A percentile compares a stretch with the other conserved stretches of the same genome.
Conservation (phyloP, 1,140 invertebrate species). For the Drosophila carrolli region DNA sequence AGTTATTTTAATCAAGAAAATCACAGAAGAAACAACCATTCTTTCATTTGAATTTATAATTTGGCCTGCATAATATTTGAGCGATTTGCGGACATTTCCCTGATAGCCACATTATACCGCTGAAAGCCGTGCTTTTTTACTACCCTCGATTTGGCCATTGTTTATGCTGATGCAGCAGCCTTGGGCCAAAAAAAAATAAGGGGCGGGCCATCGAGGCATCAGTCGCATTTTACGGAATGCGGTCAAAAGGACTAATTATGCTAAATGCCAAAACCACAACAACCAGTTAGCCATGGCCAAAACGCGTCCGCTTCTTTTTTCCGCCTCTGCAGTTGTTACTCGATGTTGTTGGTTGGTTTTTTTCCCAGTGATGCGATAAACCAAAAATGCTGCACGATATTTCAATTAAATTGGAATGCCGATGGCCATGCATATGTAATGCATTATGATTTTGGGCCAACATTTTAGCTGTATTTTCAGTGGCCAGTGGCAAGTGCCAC, state of each 20-base stretch:
- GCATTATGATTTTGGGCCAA: slow-evolving; percentile 73
- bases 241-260: slow-evolving; percentile 77
- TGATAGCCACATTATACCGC: slow-evolving; percentile 3
- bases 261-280: slow-evolving; percentile 75
- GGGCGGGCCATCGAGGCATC: slow-evolving; percentile 19
- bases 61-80: neutral
- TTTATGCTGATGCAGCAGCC: neutral
- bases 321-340: slow-evolving; percentile 3
- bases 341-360: neutral
- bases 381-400: slow-evolving; percentile 70
- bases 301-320: slow-evolving; percentile 15
- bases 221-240: slow-evolving; percentile 73
- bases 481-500: neutral
- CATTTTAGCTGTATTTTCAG: slow-evolving; percentile 22
- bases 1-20: neutral
- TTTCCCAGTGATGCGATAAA: slow-evolving; percentile 59
- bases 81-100: neutral
- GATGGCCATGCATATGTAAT: slow-evolving; percentile 39
- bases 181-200: neutral
- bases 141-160: slow-evolving; percentile 15
- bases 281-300: slow-evolving; percentile 70
- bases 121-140: slow-evolving; percentile 13
- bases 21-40: neutral
- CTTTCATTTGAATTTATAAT: too few relatives aligned
- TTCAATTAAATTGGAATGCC: slow-evolving; percentile 69